These are phyloP conservation scores for Willisornis vidua DNA, from an alignment of 2,113 vertebrate genomes.

Conservation along the genomic window DNA sequence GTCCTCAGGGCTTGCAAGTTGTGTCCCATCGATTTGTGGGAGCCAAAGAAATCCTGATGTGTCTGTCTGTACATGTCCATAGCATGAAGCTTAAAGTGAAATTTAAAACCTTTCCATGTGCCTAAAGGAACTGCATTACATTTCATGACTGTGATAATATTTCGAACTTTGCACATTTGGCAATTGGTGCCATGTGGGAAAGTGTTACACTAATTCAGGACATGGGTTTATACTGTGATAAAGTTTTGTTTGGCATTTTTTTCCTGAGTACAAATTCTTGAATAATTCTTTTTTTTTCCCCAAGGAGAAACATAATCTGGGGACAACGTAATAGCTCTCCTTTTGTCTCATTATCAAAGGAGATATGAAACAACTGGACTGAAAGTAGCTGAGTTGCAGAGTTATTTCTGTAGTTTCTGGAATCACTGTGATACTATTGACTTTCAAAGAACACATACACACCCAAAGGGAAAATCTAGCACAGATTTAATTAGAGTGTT, in stretches of 20 bases:
- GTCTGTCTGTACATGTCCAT: neutral
- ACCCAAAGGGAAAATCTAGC: conserved; percentile 22
- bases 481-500: conserved; percentile 27
- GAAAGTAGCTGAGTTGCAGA: neutral
- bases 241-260: neutral
- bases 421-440: neutral
- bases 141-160: neutral
- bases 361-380: neutral
- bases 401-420: conserved; percentile 12
- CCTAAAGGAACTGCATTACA: neutral
- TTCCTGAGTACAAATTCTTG: neutral
- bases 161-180: neutral
- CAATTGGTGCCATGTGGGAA: neutral
- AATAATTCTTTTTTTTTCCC: neutral
- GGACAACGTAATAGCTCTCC: neutral
- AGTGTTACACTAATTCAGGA: neutral
- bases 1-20: neutral
- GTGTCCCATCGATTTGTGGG: neutral
- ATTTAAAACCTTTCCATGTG: neutral
- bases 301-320: neutral
- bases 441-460: neutral
- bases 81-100: neutral
- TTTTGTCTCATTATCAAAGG: neutral
- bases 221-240: neutral
- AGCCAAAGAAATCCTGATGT: neutral